phyloP scores from a whole-genome alignment of 2,113 vertebrate species.

The Hyaena hyaena region DNA sequence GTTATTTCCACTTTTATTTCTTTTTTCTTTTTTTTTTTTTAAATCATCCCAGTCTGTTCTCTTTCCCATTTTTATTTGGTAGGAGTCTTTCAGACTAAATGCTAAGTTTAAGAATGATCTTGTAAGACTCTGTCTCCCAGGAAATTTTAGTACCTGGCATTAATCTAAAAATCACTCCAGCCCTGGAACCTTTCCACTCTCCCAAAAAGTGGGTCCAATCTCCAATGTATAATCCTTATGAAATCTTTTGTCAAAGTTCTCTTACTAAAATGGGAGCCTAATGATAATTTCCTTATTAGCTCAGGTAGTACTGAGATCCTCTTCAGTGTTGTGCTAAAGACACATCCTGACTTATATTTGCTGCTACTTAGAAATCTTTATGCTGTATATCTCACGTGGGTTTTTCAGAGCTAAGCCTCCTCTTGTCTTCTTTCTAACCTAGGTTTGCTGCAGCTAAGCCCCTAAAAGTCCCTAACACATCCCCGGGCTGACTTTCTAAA shows the following conservation, averaged over 20 bases:
- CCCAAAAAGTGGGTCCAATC: background rate
- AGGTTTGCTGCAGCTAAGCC: background rate
- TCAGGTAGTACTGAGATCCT: background rate
- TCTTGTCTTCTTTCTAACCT: background rate
- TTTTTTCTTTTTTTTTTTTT: background rate
- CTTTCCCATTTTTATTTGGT: background rate
- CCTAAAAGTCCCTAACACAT: background rate
- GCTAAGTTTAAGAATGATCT: background rate
- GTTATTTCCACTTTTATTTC: background rate
- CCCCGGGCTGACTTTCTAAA: background rate
- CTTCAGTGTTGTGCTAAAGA: constrained; percentile 30
- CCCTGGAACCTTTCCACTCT: background rate
- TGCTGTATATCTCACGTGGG: background rate
- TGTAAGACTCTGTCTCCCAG: background rate
- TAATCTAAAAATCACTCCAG: background rate
- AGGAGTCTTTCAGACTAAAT: background rate
- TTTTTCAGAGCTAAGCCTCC: background rate
- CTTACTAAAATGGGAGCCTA: background rate
- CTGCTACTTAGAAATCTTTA: background rate
- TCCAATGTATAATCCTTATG: background rate
- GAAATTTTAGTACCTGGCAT: background rate
- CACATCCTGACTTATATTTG: background rate
- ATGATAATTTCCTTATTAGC: background rate
- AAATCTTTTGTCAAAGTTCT: background rate
- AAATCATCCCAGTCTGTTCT: background rate